Percentiles rank a stretch among this genome's conserved stretches.
Evolutionary conservation across 2,888 invertebrate genomes (phyloP).

Genomic region (Tetheella fluctuosa): DNA sequence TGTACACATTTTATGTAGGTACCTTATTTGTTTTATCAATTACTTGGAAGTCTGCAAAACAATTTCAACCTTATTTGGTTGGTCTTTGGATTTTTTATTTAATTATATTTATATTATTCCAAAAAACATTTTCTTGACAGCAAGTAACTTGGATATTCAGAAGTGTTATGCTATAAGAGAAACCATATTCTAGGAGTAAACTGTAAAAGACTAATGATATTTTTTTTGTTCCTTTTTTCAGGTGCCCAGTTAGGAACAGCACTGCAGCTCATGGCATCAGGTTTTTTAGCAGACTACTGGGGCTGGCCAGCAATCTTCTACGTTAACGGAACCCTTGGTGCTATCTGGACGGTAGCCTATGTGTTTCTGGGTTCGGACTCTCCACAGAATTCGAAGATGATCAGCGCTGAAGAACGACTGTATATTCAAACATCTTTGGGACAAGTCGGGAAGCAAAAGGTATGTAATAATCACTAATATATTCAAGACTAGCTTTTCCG

Average conservation of each 20-base stretch:
- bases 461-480: no score
- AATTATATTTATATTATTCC: no score
- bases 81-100: no score
- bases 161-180: no score
- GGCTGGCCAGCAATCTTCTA: conserved; percentile 90
- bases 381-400: conserved; percentile 84
- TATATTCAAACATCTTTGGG: conserved; percentile 86
- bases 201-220: neutral
- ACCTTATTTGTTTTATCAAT: neutral
- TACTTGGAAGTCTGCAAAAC: no score
- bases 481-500: no score
- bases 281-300: conserved; percentile 62
- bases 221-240: conserved; percentile 29
- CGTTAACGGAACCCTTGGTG: conserved; percentile 79
- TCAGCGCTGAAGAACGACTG: conserved; percentile 85
- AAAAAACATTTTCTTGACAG: no score
- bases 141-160: no score
- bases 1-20: neutral
- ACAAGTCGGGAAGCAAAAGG: conserved; percentile 54
- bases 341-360: conserved; percentile 83
- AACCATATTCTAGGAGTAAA: no score
- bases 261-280: conserved; percentile 79
- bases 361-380: conserved; percentile 86
- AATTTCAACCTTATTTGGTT: no score
- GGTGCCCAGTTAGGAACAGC: conserved; percentile 85